Evolutionary conservation across 1,140 invertebrate genomes (phyloP).

Genomic region (Stegodyphus mimosarum): DNA sequence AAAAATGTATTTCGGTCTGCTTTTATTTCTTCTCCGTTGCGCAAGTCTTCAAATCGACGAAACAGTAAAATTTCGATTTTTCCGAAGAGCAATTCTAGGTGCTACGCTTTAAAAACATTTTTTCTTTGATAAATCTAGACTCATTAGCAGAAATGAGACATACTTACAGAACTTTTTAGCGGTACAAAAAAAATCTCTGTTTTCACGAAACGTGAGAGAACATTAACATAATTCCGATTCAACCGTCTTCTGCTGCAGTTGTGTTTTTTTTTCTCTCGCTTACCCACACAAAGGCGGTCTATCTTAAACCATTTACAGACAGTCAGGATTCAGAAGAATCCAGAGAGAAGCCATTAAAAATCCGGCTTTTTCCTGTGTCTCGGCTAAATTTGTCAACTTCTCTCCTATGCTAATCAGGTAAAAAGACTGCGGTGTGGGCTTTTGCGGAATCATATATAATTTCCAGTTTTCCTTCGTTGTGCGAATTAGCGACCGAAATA

Average conservation of each 20-base stretch:
- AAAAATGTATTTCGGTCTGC: too few species aligned
- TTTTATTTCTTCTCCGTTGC: background rate
- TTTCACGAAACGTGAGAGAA: background rate
- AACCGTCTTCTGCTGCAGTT: too few species aligned
- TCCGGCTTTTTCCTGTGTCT: background rate
- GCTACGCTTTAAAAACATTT: background rate
- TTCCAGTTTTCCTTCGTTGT: slow-evolving; percentile 35
- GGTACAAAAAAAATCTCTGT: too few species aligned
- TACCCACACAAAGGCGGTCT: slow-evolving; percentile 5
- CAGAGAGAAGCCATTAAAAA: slow-evolving; percentile 40
- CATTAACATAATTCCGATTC: slow-evolving; percentile 60
- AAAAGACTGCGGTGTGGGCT: slow-evolving; percentile 23
- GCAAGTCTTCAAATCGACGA: slow-evolving; percentile 24
- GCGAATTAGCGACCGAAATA: slow-evolving; percentile 40
- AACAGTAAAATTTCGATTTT: too few species aligned
- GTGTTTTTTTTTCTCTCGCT: too few species aligned
- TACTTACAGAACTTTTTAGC: slow-evolving; percentile 5
- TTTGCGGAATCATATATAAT: slow-evolving; percentile 56
- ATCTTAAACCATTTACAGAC: slow-evolving; percentile 54
- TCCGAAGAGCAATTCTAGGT: too few species aligned
- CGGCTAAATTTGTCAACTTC: slow-evolving; percentile 51
- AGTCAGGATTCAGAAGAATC: background rate
- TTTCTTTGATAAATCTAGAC: slow-evolving; percentile 58
- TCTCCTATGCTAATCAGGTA: slow-evolving; percentile 49
- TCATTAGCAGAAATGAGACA: slow-evolving; percentile 57